Percentiles rank a stretch among this genome's conserved stretches.
phyloP scores from a whole-genome alignment of 1,140 invertebrate genomes.

The Halotydeus destructor region DNA sequence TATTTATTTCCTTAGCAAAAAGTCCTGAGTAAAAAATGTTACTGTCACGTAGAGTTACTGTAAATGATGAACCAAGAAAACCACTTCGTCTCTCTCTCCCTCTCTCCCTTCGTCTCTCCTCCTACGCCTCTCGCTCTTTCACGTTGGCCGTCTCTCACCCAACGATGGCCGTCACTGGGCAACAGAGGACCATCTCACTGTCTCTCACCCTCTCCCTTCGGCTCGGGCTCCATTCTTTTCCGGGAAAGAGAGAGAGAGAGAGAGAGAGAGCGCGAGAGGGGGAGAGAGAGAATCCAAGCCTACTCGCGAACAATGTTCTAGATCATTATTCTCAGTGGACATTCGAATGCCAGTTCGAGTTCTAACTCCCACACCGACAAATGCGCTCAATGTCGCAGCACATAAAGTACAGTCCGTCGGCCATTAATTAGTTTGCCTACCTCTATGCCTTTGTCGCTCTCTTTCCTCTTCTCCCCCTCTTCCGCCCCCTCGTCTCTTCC shows the following conservation, averaged over 20 bases:
- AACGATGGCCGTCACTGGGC: neutral
- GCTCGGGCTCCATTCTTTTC: neutral
- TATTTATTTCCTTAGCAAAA: neutral
- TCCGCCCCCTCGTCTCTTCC: too few species aligned
- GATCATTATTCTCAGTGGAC: neutral
- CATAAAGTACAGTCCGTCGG: neutral
- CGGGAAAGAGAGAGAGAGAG: constrained; percentile 2
- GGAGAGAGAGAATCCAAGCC: neutral
- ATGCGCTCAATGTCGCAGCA: neutral
- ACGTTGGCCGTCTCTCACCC: neutral
- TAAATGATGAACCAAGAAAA: neutral
- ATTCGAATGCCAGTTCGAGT: neutral
- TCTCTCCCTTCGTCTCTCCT: neutral
- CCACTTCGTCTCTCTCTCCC: constrained; percentile 8
- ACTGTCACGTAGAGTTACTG: neutral
- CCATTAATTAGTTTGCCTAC: neutral
- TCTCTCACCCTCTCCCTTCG: neutral
- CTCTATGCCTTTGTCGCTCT: neutral
- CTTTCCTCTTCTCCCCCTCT: too few species aligned
- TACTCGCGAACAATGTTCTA: neutral
- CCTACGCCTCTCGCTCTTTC: too few species aligned
- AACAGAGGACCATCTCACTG: neutral
- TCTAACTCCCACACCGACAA: neutral
- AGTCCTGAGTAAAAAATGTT: neutral
- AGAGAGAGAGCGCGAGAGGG: constrained; percentile 7